Conservation (phyloP, 1,140 invertebrate species). For the Diploscapter pachys region DNA sequence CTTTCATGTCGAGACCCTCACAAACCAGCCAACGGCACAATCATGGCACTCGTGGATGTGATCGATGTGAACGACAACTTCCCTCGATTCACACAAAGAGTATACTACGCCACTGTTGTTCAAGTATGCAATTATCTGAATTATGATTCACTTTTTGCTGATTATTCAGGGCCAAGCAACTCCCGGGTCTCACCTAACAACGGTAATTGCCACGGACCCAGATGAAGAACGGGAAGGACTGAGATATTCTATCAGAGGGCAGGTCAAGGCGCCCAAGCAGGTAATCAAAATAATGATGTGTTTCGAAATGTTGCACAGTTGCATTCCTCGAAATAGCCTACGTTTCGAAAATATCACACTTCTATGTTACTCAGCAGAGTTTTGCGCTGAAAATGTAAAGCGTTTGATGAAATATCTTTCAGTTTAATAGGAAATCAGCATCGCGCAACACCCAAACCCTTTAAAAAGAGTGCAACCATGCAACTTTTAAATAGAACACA, state of each 20-base stretch:
- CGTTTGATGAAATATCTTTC: too few species aligned
- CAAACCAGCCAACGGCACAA: conserved; percentile 22
- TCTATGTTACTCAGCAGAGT: too few species aligned
- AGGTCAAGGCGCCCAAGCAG: not conserved
- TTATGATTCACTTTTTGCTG: not conserved
- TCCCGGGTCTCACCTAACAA: conserved; percentile 25
- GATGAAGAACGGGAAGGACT: conserved; percentile 30
- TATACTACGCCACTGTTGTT: conserved; percentile 24
- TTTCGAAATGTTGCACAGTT: conserved; percentile 6
- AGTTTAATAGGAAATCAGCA: too few species aligned
- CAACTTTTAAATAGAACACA: too few species aligned
- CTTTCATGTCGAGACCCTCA: conserved; percentile 32
- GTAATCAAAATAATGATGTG: not conserved
- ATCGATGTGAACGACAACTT: conserved; percentile 33
- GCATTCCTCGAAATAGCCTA: not conserved
- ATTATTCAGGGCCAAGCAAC: conserved; percentile 20
- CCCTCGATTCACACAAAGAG: conserved; percentile 25
- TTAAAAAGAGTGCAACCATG: too few species aligned
- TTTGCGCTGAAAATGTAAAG: too few species aligned
- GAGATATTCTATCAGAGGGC: conserved; percentile 26
- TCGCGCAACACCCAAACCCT: too few species aligned
- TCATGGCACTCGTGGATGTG: conserved; percentile 24
- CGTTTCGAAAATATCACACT: not conserved
- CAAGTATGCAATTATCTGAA: not conserved
- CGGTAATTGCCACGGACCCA: conserved; percentile 22